These are phyloP conservation scores for Melozone crissalis DNA, from an alignment of 2,113 vertebrate genomes.

Conservation along the genomic window DNA sequence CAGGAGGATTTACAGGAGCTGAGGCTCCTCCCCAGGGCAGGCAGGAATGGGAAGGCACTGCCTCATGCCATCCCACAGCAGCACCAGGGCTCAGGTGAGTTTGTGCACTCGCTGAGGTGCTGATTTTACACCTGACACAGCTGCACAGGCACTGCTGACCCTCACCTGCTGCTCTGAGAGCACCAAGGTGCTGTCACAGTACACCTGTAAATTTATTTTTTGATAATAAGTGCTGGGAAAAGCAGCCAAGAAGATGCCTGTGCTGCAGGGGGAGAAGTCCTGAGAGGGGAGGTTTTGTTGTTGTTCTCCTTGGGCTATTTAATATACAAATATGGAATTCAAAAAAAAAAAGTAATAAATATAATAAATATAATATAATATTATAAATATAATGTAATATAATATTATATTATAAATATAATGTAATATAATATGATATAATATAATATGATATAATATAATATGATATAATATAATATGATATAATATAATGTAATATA, in stretches of 20 bases:
- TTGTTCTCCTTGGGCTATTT: background rate
- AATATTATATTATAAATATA: too few species aligned
- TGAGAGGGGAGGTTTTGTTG: background rate
- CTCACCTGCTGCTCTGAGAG: background rate
- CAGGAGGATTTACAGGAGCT: background rate
- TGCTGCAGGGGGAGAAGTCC: background rate
- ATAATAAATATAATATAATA: too few species aligned
- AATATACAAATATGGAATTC: background rate
- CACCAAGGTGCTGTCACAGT: background rate
- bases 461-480: too few species aligned
- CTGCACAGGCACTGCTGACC: background rate
- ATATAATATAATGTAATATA: too few species aligned
- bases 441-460: too few species aligned
- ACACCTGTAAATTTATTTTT: fast-evolving
- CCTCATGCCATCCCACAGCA: background rate
- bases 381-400: too few species aligned
- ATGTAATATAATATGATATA: too few species aligned
- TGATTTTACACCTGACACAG: background rate
- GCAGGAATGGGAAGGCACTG: fast-evolving
- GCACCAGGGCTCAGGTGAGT: fast-evolving
- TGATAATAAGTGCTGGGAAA: background rate
- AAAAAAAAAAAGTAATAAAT: too few species aligned
- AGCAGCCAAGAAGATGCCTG: fast-evolving
- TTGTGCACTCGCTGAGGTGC: background rate
- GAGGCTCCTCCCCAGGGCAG: fast-evolving